phyloP scores from a whole-genome alignment of 2,888 invertebrate species.

The Phasia obesa region DNA sequence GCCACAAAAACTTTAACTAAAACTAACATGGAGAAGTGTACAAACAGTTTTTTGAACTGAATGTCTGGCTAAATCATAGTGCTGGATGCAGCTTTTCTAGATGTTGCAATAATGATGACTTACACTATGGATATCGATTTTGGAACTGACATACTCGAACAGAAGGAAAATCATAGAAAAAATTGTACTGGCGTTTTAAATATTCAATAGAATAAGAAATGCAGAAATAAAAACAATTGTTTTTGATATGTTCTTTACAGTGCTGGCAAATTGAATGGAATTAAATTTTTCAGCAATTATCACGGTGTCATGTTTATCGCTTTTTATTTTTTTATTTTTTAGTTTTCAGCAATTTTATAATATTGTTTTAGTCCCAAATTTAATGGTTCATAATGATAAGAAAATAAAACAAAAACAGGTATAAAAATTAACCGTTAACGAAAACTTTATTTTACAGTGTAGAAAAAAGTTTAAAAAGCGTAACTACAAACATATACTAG shows the following conservation, averaged over 20 bases:
- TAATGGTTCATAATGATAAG: constrained; percentile 3
- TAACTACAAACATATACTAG: no score
- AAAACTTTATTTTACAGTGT: no score
- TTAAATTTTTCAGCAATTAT: constrained; percentile 23
- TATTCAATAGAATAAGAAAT: no score
- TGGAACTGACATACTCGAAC: no score
- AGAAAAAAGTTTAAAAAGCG: no score
- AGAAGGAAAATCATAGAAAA: neutral
- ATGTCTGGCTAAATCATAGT: neutral
- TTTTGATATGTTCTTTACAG: neutral
- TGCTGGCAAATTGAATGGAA: constrained; percentile 7
- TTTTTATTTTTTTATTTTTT: constrained; percentile 19
- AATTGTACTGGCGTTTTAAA: no score
- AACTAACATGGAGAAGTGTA: constrained; percentile 34
- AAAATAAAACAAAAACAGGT: neutral
- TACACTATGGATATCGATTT: neutral
- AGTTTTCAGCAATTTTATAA: constrained; percentile 9
- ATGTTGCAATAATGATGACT: neutral
- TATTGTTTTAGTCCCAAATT: constrained; percentile 1
- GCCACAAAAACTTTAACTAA: constrained; percentile 22
- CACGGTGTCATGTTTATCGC: constrained; percentile 9
- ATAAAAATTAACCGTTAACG: constrained; percentile 2
- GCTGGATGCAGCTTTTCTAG: constrained; percentile 6
- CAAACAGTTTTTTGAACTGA: constrained; percentile 10
- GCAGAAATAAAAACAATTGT: neutral